Base-by-base conservation (phyloP, 2,888 invertebrate genomes). In the Erebia ligea region DNA sequence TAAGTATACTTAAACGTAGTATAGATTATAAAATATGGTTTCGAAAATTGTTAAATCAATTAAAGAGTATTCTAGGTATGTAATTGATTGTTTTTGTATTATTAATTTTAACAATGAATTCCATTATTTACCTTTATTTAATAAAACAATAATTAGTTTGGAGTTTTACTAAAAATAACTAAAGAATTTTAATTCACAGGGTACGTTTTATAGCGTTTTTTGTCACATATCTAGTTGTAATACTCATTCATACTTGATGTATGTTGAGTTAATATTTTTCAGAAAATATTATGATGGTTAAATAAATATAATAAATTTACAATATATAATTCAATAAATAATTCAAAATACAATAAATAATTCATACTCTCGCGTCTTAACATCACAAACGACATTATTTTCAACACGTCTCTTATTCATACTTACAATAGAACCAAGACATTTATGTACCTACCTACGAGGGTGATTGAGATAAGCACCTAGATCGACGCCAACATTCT, bases 391-490 rank as follows among this genome's bases (percentile, higher is more conserved):
- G 45, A 48, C 62, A 17, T 48, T 48, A 48, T 48, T 62, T 70
- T 70, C 65, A 61, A 34, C 64, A 66, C 68, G 70, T 70, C n/a
- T 19, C 10, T 21, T 34, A 34, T 65, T 70, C 50, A 42, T 64
- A 56, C 54, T 67, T 67, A 56, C 59, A 58, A 69, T 68, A 73
- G 61, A 73, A 63, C 57, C 70, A 67, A 73, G 70, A 65, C 61
- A 61, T 71, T 69, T 63, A 68, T 56, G 65, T 70, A 69, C 58
- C 61, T 74, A 34, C 34, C 34, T 25, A 63, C 13, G 21, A 17
- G 52, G 66, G 70, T 69, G 68, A 74, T 72, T 70, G 65, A 69
- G 70, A 62, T 71, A 65, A 71, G 58, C 59, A 70, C 64, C 56
- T 54, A 50, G n/a, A 50, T 8, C 50, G 50, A 50, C n/a, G n/a